phyloP scores from a whole-genome alignment of 2,888 invertebrate genomes.

The Hydraecia micacea region DNA sequence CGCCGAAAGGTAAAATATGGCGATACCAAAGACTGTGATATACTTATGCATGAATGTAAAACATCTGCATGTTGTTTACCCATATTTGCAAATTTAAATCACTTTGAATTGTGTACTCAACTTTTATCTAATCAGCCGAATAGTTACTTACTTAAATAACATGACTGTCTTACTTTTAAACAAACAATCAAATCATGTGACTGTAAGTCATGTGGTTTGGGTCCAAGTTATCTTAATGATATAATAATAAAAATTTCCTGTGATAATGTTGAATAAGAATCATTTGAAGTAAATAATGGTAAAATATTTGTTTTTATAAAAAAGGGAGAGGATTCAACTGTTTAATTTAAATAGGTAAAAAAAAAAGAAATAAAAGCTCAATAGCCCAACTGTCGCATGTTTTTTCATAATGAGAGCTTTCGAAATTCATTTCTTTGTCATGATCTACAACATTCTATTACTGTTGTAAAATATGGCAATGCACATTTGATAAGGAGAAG shows the following conservation, averaged over 20 bases:
- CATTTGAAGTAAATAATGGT: neutral
- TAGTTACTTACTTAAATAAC: slow-evolving; percentile 12
- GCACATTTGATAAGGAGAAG: neutral
- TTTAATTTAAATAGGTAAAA: neutral
- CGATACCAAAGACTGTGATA: too few species aligned
- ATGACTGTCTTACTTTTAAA: slow-evolving; percentile 16
- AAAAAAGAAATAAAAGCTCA: neutral
- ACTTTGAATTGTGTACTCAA: slow-evolving; percentile 12
- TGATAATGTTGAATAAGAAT: neutral
- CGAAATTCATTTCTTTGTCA: neutral
- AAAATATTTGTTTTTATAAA: neutral
- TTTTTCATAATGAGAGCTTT: neutral
- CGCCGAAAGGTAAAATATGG: too few species aligned
- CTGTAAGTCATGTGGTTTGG: slow-evolving; percentile 34
- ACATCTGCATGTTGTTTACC: neutral
- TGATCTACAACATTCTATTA: neutral
- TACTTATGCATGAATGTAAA: neutral
- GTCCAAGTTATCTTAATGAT: slow-evolving; percentile 41
- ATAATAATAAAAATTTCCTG: neutral
- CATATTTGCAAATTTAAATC: neutral
- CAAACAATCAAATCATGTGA: slow-evolving; percentile 48
- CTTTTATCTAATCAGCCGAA: slow-evolving; percentile 46
- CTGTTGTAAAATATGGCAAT: neutral
- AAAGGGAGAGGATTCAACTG: neutral
- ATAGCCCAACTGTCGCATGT: neutral